A percentile compares a stretch with the other conserved stretches of the same genome.
phyloP scores from a whole-genome alignment of 2,888 invertebrate species.

The Eretmocerus hayati region DNA sequence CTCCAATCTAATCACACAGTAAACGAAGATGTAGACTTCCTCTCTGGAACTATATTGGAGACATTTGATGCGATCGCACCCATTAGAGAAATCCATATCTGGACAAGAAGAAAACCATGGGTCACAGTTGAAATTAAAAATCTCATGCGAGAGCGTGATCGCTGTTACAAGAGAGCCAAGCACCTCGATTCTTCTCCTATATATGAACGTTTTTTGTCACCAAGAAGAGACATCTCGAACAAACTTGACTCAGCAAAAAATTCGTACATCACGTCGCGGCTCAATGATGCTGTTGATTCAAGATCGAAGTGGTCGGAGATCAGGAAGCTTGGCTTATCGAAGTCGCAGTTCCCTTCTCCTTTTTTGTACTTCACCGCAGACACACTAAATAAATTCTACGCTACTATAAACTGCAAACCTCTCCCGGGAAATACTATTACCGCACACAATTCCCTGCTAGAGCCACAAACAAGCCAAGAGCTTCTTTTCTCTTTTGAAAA shows the following conservation, averaged over 20 bases:
- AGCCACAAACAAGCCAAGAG: too few relatives aligned
- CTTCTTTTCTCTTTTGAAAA: too few relatives aligned
- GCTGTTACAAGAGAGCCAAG: neutral
- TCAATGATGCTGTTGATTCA: neutral
- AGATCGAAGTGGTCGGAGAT: neutral
- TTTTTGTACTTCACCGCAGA: neutral
- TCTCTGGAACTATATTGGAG: too few relatives aligned
- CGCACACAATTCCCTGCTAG: too few relatives aligned
- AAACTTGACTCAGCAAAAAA: neutral
- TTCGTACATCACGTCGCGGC: neutral
- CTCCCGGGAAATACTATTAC: too few relatives aligned
- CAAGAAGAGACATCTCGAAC: neutral
- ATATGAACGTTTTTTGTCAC: neutral
- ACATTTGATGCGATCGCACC: neutral
- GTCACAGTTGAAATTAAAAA: neutral
- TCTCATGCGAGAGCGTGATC: neutral
- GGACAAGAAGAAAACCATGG: neutral
- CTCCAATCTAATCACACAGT: too few relatives aligned
- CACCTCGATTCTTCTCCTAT: neutral
- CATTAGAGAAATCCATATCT: neutral
- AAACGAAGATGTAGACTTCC: too few relatives aligned
- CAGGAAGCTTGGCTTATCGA: neutral
- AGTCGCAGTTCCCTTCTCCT: neutral
- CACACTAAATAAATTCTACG: too few relatives aligned
- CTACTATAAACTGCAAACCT: too few relatives aligned